phyloP scores from a whole-genome alignment of 1,140 invertebrate genomes.

The Drosophila murphyi region DNA sequence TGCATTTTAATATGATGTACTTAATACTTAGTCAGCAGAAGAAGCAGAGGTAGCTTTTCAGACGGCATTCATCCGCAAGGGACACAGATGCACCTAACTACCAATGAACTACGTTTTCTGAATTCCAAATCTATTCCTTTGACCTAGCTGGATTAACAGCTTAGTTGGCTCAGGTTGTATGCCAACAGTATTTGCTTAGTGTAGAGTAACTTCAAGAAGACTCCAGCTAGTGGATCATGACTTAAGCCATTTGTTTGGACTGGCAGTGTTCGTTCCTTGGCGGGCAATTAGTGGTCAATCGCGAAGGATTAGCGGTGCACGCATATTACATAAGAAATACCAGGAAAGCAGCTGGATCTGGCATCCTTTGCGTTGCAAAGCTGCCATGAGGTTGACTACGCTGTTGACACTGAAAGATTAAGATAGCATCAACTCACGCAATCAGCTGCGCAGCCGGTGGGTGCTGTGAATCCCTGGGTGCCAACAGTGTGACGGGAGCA shows the following conservation, averaged over 20 bases:
- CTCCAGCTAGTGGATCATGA: background rate
- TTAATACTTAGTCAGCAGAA: too few species aligned
- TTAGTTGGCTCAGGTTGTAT: background rate
- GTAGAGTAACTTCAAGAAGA: background rate
- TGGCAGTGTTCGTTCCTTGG: background rate
- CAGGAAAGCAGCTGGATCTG: slow-evolving; percentile 22
- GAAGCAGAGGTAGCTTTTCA: background rate
- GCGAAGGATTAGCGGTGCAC: slow-evolving; percentile 20
- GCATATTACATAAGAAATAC: slow-evolving; percentile 25
- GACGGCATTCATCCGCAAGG: too few species aligned
- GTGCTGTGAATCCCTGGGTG: slow-evolving; percentile 54
- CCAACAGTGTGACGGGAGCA: slow-evolving; percentile 14
- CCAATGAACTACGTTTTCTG: too few species aligned
- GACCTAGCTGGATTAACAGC: background rate
- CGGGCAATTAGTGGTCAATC: slow-evolving; percentile 24
- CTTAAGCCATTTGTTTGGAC: slow-evolving; percentile 15
- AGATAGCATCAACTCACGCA: slow-evolving; percentile 59
- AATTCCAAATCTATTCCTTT: background rate
- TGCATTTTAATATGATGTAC: too few species aligned
- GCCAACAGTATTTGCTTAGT: too few species aligned
- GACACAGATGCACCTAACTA: too few species aligned
- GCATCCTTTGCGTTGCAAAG: slow-evolving; percentile 21
- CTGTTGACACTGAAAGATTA: slow-evolving; percentile 66
- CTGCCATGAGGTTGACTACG: slow-evolving; percentile 17
- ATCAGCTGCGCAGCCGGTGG: slow-evolving; percentile 44